phyloP scores from a whole-genome alignment of 1,140 invertebrate species.

The Zaprionus africanus region DNA sequence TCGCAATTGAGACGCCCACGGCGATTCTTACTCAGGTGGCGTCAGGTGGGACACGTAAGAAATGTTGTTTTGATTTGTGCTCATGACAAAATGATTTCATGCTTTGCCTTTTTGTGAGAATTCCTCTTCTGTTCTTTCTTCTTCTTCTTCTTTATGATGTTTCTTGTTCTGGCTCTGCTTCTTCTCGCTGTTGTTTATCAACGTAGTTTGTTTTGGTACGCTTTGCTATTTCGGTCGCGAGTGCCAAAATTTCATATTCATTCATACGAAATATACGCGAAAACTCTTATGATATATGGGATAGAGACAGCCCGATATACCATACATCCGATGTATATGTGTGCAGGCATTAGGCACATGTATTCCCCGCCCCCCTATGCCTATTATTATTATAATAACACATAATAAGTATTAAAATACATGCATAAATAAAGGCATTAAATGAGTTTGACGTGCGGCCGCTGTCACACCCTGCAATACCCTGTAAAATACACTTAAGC shows the following conservation, averaged over 20 bases:
- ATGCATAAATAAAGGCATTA: slow-evolving; percentile 29
- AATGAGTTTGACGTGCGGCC: slow-evolving; percentile 15
- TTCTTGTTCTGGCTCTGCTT: background rate
- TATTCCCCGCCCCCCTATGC: slow-evolving; percentile 23
- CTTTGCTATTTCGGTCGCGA: slow-evolving; percentile 41
- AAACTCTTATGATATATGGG: slow-evolving; percentile 20
- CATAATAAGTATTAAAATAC: slow-evolving; percentile 30
- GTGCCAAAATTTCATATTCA: slow-evolving; percentile 60
- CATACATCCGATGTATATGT: slow-evolving; percentile 1
- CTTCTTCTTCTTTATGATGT: background rate
- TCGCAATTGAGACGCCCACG: slow-evolving; percentile 26
- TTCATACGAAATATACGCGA: slow-evolving; percentile 54
- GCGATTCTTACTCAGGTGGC: slow-evolving; percentile 26
- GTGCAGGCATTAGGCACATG: background rate
- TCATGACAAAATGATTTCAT: slow-evolving; percentile 69
- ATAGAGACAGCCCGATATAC: slow-evolving; percentile 8
- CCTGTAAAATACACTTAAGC: slow-evolving; percentile 7
- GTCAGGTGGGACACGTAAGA: slow-evolving; percentile 28
- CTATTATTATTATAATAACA: slow-evolving; percentile 46
- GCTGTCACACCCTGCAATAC: slow-evolving; percentile 23
- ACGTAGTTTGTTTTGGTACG: slow-evolving; percentile 62
- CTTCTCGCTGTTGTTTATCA: slow-evolving; percentile 23
- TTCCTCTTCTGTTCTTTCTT: slow-evolving; percentile 3
- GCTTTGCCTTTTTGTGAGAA: slow-evolving; percentile 35
- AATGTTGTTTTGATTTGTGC: slow-evolving; percentile 64